These are phyloP conservation scores for Pelmatolapia mariae DNA, from an alignment of 2,113 vertebrate genomes.

Conservation along the genomic window DNA sequence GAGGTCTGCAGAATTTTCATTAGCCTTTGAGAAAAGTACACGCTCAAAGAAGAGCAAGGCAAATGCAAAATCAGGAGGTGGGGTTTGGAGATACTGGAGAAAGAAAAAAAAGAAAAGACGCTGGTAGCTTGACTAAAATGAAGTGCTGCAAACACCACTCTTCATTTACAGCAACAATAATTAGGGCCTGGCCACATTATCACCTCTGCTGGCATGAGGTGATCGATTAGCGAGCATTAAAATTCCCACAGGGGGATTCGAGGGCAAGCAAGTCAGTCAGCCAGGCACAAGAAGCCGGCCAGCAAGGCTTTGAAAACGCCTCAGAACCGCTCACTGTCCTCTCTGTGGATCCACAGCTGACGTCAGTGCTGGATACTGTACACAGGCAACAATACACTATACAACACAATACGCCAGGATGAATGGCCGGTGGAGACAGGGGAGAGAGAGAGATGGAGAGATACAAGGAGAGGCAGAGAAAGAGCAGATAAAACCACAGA, in stretches of 20 bases:
- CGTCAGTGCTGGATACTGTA: slow-evolving; percentile 43
- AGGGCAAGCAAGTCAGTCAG: slow-evolving; percentile 34
- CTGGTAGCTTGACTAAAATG: slow-evolving; percentile 14
- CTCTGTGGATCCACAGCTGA: slow-evolving; percentile 15
- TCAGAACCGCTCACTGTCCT: background rate
- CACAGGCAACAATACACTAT: slow-evolving; percentile 15
- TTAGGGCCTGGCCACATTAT: slow-evolving; percentile 50
- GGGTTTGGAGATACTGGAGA: background rate
- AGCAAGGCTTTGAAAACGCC: background rate
- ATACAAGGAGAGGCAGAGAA: background rate
- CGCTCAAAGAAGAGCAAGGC: background rate
- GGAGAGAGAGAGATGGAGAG: background rate
- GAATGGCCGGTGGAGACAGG: background rate
- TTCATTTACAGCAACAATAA: slow-evolving; percentile 64
- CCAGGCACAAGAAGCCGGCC: slow-evolving; percentile 25
- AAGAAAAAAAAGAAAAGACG: background rate
- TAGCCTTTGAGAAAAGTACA: slow-evolving; percentile 31
- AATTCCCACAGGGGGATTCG: slow-evolving; percentile 35
- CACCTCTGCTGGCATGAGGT: slow-evolving; percentile 52
- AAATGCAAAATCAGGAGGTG: background rate
- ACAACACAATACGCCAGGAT: background rate
- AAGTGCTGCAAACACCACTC: slow-evolving; percentile 37
- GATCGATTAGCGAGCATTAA: slow-evolving; percentile 62
- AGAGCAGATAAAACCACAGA: background rate
- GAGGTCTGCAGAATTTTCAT: slow-evolving; percentile 50